Evolutionary conservation across 2,113 vertebrate species (phyloP).

Genomic region (Lepus americanus): DNA sequence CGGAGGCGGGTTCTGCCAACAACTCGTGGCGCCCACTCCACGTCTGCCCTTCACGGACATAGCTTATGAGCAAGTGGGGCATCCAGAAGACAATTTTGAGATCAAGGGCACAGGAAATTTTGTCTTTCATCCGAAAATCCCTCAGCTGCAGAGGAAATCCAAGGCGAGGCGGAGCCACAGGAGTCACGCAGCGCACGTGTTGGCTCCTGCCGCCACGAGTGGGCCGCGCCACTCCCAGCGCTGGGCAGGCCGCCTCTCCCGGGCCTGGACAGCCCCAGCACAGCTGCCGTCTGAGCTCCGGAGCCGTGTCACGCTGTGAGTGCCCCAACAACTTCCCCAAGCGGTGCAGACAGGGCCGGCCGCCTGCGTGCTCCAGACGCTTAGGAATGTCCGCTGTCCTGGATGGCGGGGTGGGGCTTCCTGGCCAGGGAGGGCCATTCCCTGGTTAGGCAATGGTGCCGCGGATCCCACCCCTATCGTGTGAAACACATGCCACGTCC

Average conservation of each 20-base stretch:
- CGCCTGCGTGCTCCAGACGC: neutral
- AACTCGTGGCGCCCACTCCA: neutral
- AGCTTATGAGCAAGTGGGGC: neutral
- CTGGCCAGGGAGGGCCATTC: neutral
- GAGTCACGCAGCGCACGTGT: fast-evolving
- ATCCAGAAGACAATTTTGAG: neutral
- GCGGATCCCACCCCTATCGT: neutral
- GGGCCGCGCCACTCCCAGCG: neutral
- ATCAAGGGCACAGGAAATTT: slow-evolving; percentile 61
- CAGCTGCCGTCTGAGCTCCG: neutral
- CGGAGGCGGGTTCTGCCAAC: neutral
- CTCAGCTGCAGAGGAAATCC: neutral
- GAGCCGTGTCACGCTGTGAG: fast-evolving
- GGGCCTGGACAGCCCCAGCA: neutral
- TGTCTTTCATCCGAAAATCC: slow-evolving; percentile 42
- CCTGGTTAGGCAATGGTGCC: neutral
- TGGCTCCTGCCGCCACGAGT: neutral
- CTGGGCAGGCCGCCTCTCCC: neutral
- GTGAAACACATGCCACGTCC: fast-evolving
- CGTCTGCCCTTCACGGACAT: neutral
- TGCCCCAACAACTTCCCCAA: neutral
- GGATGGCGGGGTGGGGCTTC: neutral
- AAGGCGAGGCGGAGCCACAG: neutral
- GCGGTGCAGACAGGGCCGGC: neutral
- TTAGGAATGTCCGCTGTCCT: neutral